phyloP scores from a whole-genome alignment of 2,888 invertebrate genomes.

The Podotricha telesiphe region DNA sequence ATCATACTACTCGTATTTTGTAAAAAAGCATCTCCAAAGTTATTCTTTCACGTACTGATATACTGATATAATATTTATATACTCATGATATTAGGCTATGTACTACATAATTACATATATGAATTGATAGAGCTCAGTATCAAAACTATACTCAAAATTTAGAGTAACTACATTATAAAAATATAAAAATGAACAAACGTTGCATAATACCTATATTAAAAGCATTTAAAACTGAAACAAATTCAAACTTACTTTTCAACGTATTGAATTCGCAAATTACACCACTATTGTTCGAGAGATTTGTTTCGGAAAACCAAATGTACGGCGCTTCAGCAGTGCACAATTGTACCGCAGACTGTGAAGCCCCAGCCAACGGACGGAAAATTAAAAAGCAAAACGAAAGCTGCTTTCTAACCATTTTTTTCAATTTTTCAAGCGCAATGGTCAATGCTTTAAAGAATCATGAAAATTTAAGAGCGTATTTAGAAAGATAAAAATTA shows the following conservation, averaged over 20 bases:
- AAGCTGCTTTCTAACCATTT: conserved; percentile 70
- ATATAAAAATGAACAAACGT: background rate
- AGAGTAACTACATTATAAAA: no score
- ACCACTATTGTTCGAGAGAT: conserved; percentile 34
- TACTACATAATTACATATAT: no score
- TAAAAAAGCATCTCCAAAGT: no score
- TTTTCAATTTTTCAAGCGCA: conserved; percentile 70
- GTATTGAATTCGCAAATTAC: conserved; percentile 31
- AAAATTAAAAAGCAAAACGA: conserved; percentile 79
- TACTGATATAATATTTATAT: no score
- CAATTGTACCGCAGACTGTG: conserved; percentile 40
- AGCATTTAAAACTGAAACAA: background rate
- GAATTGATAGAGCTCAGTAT: no score
- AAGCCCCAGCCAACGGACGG: conserved; percentile 65
- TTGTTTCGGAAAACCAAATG: conserved; percentile 40
- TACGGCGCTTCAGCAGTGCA: conserved; percentile 36
- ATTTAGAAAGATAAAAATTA: conserved; percentile 14
- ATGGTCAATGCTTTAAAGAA: conserved; percentile 61
- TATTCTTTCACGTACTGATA: no score
- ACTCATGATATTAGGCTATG: no score
- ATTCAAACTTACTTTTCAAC: conserved; percentile 11
- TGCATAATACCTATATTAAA: background rate
- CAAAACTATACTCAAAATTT: no score
- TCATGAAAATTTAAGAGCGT: conserved; percentile 70
- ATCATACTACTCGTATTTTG: no score